A percentile compares a stretch with the other conserved stretches of the same genome.
phyloP scores from a whole-genome alignment of 1,140 invertebrate genomes.

The Drosophila punjabiensis region DNA sequence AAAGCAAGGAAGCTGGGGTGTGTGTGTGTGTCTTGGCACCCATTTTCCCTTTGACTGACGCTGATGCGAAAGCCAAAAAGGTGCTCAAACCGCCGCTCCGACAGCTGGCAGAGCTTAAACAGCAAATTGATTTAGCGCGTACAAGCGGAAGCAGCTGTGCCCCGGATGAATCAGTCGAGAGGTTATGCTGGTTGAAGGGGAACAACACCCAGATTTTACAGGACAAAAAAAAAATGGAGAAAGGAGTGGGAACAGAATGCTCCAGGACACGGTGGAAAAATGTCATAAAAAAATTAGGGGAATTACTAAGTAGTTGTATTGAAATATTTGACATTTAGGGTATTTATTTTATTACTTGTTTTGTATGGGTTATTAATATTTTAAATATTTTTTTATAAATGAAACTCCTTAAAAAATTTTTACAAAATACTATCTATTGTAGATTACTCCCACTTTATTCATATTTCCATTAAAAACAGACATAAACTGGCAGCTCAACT shows the following conservation, averaged over 20 bases:
- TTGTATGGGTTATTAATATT: no score
- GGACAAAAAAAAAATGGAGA: neutral
- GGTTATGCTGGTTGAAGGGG: conserved; percentile 6
- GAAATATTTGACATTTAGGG: rapidly evolving
- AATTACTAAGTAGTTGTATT: neutral
- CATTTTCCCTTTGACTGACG: conserved; percentile 65
- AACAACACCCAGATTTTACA: neutral
- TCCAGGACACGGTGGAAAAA: neutral
- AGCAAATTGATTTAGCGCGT: conserved; percentile 82
- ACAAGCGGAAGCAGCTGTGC: conserved; percentile 76
- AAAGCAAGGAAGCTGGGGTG: conserved; percentile 1
- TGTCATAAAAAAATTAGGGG: neutral
- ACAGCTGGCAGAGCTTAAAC: conserved; percentile 70
- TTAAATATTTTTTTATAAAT: no score
- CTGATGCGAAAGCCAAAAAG: conserved; percentile 69
- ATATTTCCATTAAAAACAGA: neutral
- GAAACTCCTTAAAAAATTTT: neutral
- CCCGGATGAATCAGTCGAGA: conserved; percentile 28
- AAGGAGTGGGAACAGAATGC: neutral
- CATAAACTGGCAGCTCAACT: neutral
- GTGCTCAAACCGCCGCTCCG: conserved; percentile 48
- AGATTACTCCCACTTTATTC: neutral
- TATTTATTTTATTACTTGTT: neutral
- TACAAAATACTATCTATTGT: neutral
- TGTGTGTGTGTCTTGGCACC: conserved; percentile 32